phyloP scores from a whole-genome alignment of 2,888 invertebrate genomes.

The Fabriciana adippe region DNA sequence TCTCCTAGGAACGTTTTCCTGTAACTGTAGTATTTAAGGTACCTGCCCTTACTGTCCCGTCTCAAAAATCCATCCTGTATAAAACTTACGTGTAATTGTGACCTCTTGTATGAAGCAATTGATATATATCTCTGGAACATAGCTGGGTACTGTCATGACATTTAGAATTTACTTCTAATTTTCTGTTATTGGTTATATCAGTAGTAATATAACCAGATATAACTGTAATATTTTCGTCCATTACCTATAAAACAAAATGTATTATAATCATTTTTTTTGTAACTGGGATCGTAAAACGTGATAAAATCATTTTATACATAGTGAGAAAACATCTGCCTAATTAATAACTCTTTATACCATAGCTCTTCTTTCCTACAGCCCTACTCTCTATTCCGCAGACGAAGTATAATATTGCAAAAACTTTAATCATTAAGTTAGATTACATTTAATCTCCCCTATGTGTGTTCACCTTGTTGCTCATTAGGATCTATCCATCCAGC shows the following conservation, averaged over 20 bases:
- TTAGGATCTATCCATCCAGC: too few relatives aligned
- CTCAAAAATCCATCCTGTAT: too few relatives aligned
- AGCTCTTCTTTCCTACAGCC: too few relatives aligned
- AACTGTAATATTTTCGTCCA: neutral
- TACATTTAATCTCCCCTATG: too few relatives aligned
- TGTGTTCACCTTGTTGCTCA: too few relatives aligned
- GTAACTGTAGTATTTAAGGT: too few relatives aligned
- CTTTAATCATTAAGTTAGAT: too few relatives aligned
- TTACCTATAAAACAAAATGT: slow-evolving; percentile 3
- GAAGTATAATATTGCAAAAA: too few relatives aligned
- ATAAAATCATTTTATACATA: too few relatives aligned
- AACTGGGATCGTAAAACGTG: neutral
- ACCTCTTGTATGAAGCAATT: neutral
- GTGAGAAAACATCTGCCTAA: neutral
- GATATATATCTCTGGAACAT: slow-evolving; percentile 10
- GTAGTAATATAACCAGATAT: neutral
- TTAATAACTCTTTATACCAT: neutral
- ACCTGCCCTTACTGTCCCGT: too few relatives aligned
- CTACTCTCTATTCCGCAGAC: too few relatives aligned
- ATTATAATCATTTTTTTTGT: neutral
- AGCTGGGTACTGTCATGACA: neutral
- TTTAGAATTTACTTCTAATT: neutral
- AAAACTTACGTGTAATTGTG: slow-evolving; percentile 12
- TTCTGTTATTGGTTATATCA: neutral
- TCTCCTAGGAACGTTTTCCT: too few relatives aligned